Conservation (phyloP, 2,888 invertebrate genomes). For the Drosophila bunnanda region DNA sequence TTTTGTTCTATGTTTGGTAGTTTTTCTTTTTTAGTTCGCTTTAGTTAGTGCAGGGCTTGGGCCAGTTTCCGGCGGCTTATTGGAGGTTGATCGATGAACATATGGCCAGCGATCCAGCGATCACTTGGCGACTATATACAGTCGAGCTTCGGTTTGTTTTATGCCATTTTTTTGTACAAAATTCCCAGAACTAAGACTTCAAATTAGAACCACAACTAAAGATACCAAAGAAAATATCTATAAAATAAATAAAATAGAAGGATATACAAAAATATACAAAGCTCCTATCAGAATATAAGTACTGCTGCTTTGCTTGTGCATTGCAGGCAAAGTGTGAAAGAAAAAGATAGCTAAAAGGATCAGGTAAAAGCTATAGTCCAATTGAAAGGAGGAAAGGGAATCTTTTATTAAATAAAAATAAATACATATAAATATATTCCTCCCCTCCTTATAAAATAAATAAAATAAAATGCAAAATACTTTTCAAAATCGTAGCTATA, state of each 20-base stretch:
- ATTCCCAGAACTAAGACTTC: not conserved
- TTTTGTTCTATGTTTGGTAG: slow-evolving; percentile 8
- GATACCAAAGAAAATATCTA: not conserved
- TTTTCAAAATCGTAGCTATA: slow-evolving; percentile 4
- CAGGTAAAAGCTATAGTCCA: too few relatives aligned
- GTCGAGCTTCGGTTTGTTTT: slow-evolving; percentile 12
- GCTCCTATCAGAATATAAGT: too few relatives aligned
- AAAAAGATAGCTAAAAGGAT: too few relatives aligned
- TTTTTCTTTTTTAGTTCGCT: slow-evolving; percentile 4
- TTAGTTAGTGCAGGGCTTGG: slow-evolving; percentile 25
- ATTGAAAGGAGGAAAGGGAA: too few relatives aligned
- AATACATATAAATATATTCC: not conserved
- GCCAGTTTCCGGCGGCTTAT: slow-evolving; percentile 48
- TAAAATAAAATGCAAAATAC: not conserved
- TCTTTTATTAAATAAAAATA: not conserved
- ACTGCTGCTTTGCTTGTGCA: too few relatives aligned
- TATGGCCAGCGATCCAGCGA: slow-evolving; percentile 25
- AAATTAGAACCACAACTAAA: not conserved
- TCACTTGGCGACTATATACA: slow-evolving; percentile 12
- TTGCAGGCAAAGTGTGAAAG: too few relatives aligned
- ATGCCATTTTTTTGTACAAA: not conserved
- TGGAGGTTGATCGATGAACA: slow-evolving; percentile 65
- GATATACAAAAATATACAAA: too few relatives aligned
- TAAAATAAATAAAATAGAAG: not conserved
- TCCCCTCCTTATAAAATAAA: not conserved